A percentile compares a stretch with the other conserved stretches of the same genome.
Evolutionary conservation across 2,888 invertebrate species (phyloP).

Genomic region (Yponomeuta cagnagella): DNA sequence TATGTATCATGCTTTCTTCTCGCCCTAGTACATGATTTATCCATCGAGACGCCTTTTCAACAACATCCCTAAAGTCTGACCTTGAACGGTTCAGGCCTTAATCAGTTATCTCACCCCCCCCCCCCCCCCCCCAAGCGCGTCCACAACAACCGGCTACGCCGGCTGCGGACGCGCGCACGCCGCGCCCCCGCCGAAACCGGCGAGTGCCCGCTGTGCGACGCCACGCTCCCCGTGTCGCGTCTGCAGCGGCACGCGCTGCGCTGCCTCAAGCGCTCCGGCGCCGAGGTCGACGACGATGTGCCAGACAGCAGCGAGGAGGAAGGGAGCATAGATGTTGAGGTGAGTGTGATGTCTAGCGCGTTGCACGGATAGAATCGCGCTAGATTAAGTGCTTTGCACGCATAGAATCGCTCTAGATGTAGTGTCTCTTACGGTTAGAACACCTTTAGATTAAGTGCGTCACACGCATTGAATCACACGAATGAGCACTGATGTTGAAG

Average conservation of each 20-base stretch:
- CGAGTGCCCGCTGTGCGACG: conserved; percentile 89
- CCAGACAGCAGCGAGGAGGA: conserved; percentile 77
- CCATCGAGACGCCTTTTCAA: too few species aligned
- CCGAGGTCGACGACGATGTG: conserved; percentile 73
- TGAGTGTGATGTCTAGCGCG: conserved; percentile 27
- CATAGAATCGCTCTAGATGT: not conserved
- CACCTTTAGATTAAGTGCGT: too few species aligned
- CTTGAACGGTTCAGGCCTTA: too few species aligned
- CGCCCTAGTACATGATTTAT: too few species aligned
- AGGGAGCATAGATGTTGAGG: conserved; percentile 89
- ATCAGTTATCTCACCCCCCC: conserved; percentile 21
- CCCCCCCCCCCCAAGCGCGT: conserved; percentile 49
- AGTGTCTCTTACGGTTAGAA: not conserved
- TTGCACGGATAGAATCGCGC: not conserved
- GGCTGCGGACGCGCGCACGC: conserved; percentile 51
- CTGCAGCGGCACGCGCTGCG: conserved; percentile 84
- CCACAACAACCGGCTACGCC: conserved; percentile 52
- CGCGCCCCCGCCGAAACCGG: conserved; percentile 59
- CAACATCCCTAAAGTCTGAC: too few species aligned
- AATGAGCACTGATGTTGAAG: too few species aligned
- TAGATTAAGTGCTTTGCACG: not conserved
- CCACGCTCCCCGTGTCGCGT: conserved; percentile 76
- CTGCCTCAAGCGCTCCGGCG: conserved; percentile 63
- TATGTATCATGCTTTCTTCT: too few species aligned
- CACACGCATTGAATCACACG: too few species aligned